These are phyloP conservation scores for Protaetia brevitarsis DNA, from an alignment of 1,140 invertebrate genomes.

Conservation along the genomic window DNA sequence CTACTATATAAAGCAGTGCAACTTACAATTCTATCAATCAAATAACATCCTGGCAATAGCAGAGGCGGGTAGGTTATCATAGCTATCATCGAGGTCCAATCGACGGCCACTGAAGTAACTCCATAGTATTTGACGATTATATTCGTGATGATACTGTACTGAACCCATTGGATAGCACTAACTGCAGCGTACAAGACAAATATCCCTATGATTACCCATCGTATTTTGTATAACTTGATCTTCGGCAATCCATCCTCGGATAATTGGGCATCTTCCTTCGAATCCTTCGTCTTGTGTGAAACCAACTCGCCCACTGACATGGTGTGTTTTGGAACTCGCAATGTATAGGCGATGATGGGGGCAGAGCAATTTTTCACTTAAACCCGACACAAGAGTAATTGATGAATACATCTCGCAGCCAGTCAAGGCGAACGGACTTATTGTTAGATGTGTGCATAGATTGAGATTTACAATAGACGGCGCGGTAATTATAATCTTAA, in stretches of 20 bases:
- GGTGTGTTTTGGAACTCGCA: no score
- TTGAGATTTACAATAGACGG: no score
- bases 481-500: no score
- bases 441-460: no score
- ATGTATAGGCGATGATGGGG: no score
- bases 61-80: conserved; percentile 37
- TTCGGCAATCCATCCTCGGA: neutral
- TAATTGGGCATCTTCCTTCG: neutral
- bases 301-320: no score
- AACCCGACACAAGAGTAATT: no score
- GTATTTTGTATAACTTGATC: neutral
- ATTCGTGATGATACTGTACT: conserved; percentile 19
- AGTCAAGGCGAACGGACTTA: no score
- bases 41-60: conserved; percentile 38
- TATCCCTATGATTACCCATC: neutral
- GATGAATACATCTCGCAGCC: no score
- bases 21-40: conserved; percentile 39
- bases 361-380: no score
- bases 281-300: no score
- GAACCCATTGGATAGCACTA: conserved; percentile 1
- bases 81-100: conserved; percentile 56
- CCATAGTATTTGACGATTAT: conserved; percentile 18
- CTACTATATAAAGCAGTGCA: no score
- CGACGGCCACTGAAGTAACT: conserved; percentile 52
- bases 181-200: neutral